Percentiles rank a stretch among this genome's conserved stretches.
Evolutionary conservation across 2,797 vertebrate genomes (phyloP).

Genomic region (Sebastes kiyomatsui): DNA sequence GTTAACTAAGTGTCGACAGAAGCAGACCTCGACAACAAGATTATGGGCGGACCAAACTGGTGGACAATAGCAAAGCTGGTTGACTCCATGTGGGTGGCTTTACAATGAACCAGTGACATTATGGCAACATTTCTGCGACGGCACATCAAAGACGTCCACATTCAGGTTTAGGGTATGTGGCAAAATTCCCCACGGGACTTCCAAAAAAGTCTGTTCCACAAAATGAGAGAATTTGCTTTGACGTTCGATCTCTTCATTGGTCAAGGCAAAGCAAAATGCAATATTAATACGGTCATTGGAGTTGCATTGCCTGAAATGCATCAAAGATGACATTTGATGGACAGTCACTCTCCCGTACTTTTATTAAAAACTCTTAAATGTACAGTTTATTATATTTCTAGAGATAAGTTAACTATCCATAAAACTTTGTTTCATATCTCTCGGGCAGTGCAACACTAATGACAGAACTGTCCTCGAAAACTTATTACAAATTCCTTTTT

Average conservation of each 20-base stretch:
- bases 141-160: conserved; percentile 37
- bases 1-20: conserved; percentile 30
- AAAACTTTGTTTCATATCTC: conserved; percentile 36
- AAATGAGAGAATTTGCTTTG: neutral
- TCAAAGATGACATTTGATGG: conserved; percentile 12
- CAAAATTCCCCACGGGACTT: conserved; percentile 11
- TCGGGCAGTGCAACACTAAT: conserved; percentile 38
- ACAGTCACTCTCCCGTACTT: neutral
- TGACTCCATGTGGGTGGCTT: conserved; percentile 32
- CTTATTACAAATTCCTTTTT: conserved; percentile 42
- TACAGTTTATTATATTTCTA: conserved; percentile 33
- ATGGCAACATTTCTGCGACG: conserved; percentile 38
- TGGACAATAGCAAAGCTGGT: conserved; percentile 42
- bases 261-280: conserved; percentile 1
- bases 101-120: conserved; percentile 48
- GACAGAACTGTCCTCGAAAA: conserved; percentile 13
- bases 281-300: neutral
- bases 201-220: neutral
- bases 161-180: conserved; percentile 17
- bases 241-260: neutral
- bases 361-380: conserved; percentile 18
- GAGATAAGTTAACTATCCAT: conserved; percentile 28
- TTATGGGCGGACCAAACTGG: conserved; percentile 45
- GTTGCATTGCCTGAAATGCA: conserved; percentile 38
- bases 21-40: conserved; percentile 54